Evolutionary conservation across 2,113 vertebrate genomes (phyloP).

Genomic region (Struthidea cinerea): DNA sequence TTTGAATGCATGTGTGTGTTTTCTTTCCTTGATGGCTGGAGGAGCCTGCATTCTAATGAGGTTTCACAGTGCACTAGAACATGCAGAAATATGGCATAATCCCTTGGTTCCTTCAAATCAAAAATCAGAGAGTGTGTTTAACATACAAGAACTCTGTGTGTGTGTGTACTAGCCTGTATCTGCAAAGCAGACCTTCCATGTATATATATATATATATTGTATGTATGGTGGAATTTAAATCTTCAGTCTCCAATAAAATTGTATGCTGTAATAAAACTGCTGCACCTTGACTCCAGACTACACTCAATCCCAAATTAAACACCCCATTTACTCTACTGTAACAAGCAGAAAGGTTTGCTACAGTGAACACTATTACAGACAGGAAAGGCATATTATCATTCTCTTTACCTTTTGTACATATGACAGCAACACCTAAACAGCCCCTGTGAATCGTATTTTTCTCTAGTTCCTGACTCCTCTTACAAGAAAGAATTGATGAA

Average conservation of each 20-base stretch:
- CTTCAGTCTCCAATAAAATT: slow-evolving; percentile 70
- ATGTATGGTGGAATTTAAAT: slow-evolving; percentile 65
- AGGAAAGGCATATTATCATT: slow-evolving; percentile 51
- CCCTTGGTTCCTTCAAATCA: slow-evolving; percentile 33
- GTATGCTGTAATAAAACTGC: slow-evolving; percentile 71
- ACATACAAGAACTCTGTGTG: background rate
- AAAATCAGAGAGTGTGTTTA: slow-evolving; percentile 46
- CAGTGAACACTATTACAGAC: slow-evolving; percentile 55
- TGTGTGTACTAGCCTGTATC: background rate
- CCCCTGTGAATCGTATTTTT: slow-evolving; percentile 26
- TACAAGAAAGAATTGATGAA: slow-evolving; percentile 9
- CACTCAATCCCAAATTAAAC: slow-evolving; percentile 73
- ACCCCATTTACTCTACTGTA: slow-evolving; percentile 69
- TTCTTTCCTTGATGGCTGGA: slow-evolving; percentile 2
- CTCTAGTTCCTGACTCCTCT: background rate
- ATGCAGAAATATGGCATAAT: slow-evolving; percentile 31
- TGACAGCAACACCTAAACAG: slow-evolving; percentile 17
- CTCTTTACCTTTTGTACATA: slow-evolving; percentile 33
- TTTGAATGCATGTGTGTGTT: background rate
- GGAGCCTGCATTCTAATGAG: background rate
- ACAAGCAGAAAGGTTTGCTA: slow-evolving; percentile 65
- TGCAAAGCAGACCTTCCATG: slow-evolving; percentile 53
- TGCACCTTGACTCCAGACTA: slow-evolving; percentile 71
- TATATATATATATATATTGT: slow-evolving; percentile 21
- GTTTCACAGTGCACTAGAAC: slow-evolving; percentile 5